A percentile compares a stretch with the other conserved stretches of the same genome.
phyloP scores from a whole-genome alignment of 2,113 vertebrate species.

The Corythornis madagascariensis region DNA sequence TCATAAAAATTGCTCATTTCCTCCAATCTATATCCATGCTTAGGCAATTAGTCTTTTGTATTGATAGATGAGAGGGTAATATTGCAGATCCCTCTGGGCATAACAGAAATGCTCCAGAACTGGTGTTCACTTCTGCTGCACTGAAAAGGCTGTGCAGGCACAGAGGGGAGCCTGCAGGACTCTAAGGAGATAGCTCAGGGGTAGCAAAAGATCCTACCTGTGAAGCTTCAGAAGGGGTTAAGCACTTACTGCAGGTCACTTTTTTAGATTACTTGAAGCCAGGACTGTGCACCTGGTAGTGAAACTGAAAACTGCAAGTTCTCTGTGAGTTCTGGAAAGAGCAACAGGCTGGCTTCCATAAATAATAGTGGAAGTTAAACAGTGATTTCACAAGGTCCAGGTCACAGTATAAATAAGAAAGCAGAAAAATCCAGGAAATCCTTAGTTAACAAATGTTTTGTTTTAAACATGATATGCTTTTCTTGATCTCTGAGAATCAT shows the following conservation, averaged over 20 bases:
- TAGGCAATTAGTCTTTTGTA: not conserved
- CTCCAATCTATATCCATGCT: not conserved
- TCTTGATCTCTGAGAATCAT: slow-evolving; percentile 35
- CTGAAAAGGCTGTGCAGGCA: not conserved
- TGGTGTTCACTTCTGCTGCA: not conserved
- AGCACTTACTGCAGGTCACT: not conserved
- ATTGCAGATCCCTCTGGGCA: not conserved
- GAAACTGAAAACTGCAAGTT: slow-evolving; percentile 46
- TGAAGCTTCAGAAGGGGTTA: not conserved
- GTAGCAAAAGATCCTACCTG: not conserved
- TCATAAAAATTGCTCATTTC: not conserved
- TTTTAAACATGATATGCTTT: slow-evolving; percentile 60
- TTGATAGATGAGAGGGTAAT: not conserved
- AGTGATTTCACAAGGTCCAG: slow-evolving; percentile 56
- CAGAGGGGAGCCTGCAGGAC: not conserved
- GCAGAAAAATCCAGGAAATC: slow-evolving; percentile 60
- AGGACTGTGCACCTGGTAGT: not conserved
- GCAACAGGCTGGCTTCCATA: slow-evolving; percentile 60
- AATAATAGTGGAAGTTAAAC: slow-evolving; percentile 67
- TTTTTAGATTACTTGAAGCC: not conserved
- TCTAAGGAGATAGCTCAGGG: not conserved
- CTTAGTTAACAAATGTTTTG: slow-evolving; percentile 53
- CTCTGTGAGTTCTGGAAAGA: slow-evolving; percentile 47
- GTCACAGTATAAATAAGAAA: slow-evolving; percentile 62
- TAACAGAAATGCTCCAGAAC: not conserved